Conservation (phyloP, 2,797 vertebrate species). For the Delichon dasypus region DNA sequence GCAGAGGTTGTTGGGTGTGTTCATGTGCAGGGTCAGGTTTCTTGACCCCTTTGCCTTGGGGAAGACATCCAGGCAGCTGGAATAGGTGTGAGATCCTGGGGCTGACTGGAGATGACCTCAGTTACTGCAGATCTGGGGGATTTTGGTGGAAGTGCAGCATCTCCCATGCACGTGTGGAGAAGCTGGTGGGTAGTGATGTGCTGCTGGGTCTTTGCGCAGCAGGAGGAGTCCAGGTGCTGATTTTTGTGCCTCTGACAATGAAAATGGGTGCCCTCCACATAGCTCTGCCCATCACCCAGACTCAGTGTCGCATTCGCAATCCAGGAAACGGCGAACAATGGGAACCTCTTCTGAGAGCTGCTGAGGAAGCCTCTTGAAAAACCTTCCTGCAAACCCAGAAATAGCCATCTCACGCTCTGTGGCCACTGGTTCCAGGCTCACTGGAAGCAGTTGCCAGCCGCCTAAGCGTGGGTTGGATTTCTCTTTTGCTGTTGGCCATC, state of each 20-base stretch:
- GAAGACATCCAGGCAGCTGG: not conserved
- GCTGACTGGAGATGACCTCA: fast-evolving
- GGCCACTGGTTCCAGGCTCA: not conserved
- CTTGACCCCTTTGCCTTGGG: not conserved
- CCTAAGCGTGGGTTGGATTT: not conserved
- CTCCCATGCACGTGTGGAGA: not conserved
- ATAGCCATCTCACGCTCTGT: not conserved
- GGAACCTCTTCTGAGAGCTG: not conserved
- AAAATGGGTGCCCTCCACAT: not conserved
- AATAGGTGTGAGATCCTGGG: not conserved
- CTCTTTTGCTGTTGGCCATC: not conserved
- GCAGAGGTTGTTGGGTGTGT: not conserved
- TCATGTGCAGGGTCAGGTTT: not conserved
- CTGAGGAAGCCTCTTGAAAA: conserved; percentile 2
- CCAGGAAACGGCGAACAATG: not conserved
- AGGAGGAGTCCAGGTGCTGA: not conserved
- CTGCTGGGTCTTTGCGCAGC: not conserved
- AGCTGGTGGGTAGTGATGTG: not conserved
- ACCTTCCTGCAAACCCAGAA: conserved; percentile 14
- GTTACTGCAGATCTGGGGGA: fast-evolving
- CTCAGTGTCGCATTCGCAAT: fast-evolving
- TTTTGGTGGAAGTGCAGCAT: not conserved
- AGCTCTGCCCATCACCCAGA: not conserved
- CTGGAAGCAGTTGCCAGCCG: not conserved
- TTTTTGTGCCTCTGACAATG: not conserved